Evolutionary conservation across 2,797 vertebrate genomes (phyloP).

Genomic region (Sorex maritimensis): DNA sequence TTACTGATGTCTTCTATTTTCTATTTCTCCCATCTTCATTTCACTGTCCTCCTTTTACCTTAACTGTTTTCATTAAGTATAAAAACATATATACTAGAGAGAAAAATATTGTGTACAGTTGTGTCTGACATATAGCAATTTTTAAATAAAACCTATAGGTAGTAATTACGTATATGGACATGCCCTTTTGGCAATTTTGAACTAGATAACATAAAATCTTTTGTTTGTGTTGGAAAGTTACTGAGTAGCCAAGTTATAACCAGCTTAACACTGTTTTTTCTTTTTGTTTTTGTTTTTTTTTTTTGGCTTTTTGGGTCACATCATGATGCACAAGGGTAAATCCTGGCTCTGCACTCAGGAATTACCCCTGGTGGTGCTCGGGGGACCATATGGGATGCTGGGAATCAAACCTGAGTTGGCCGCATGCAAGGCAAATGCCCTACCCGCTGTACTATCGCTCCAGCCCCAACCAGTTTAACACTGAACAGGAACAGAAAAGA

Average conservation of each 20-base stretch:
- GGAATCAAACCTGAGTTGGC: no score
- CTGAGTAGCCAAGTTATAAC: constrained; percentile 12
- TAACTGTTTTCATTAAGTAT: constrained; percentile 19
- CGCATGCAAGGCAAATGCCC: no score
- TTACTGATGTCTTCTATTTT: not conserved
- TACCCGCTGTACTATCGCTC: no score
- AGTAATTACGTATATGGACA: not conserved
- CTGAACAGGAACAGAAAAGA: not conserved
- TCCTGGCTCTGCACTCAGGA: no score
- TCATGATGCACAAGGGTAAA: no score
- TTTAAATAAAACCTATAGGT: not conserved
- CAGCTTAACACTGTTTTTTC: constrained; percentile 20
- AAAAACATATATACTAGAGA: not conserved
- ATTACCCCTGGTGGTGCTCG: no score
- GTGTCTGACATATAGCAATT: not conserved
- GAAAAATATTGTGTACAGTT: not conserved
- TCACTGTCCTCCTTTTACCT: not conserved
- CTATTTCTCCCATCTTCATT: constrained; percentile 7
- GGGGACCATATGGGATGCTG: no score
- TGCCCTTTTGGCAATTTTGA: constrained; percentile 17
- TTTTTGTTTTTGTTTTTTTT: no score
- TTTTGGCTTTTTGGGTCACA: no score
- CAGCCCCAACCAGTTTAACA: constrained; percentile 18
- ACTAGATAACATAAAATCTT: constrained; percentile 1
- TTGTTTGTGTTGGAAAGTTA: constrained; percentile 6